Evolutionary conservation across 1,140 invertebrate species (phyloP), one percentile per base, ranked within the genome.

Genomic region (Neodiprion virginianus): DNA sequence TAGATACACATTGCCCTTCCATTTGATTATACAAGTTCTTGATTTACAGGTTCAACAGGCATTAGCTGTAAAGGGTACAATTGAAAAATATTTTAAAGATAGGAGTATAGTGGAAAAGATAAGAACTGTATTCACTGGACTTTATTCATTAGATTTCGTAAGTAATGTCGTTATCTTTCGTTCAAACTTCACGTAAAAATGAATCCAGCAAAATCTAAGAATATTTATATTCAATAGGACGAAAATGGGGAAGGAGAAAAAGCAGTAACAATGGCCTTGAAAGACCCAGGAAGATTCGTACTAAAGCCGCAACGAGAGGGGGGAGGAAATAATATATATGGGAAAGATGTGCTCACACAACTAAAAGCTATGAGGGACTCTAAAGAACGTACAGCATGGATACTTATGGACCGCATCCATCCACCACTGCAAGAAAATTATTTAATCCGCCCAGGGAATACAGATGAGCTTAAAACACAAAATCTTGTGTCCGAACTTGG

Each of bases 241-340:
- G 28, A 61, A 17, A 17, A 93, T 82, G 91, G 94, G 79, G 90
- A 90, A 76, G 96, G 96, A 11, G 93, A 97, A 83, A 84, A 90
- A 76, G 93, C 92, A 28, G 90, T 96, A 40, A 90, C 94, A 79
- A 94, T 95, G 93, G 97, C 95, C 0, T 82, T 98, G 3, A 88
- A 91, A 53, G 89, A 94, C 79, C 96, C 97, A 0, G 91, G 95
- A 67, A 91, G 92, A 67, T 99, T 91, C 89, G 98, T 99, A 8
- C 83, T 99, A 71, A 99, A 99, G 88, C 98, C 98, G 1, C 97
- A 99, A 85, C 90, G 98, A 73, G 98, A 99, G 90, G 97, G 97
- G 4, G 97, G 97, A 79, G 96, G 96, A 72, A 97, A 99, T 87
- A 99, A 99, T 85, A 88, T 97, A 61, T 99, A 98, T 88, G 97